phyloP scores from a whole-genome alignment of 92 coral and sea anemone genomes.

The Heliopora coerulea region DNA sequence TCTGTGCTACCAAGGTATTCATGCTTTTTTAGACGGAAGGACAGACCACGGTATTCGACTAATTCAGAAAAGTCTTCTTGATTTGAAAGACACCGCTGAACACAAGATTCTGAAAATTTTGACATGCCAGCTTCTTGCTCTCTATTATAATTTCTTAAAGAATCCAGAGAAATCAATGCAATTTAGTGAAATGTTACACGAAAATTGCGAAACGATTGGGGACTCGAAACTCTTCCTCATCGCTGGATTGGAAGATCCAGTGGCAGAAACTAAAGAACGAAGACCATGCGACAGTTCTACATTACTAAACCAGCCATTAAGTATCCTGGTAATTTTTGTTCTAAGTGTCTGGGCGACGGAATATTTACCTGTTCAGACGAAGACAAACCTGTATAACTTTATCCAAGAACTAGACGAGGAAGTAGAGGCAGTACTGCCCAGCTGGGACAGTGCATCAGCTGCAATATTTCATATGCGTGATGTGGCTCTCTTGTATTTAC shows the following conservation, averaged over 20 bases:
- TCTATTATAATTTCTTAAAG: slow-evolving; percentile 8
- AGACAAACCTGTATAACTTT: background rate
- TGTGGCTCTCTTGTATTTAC: background rate
- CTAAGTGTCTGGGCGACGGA: slow-evolving; percentile 10
- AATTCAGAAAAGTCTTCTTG: background rate
- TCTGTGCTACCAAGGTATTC: slow-evolving; percentile 39
- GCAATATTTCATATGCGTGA: background rate
- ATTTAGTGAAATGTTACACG: background rate
- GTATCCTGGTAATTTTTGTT: background rate
- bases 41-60: background rate
- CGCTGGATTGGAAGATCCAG: background rate
- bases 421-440: background rate
- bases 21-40: background rate
- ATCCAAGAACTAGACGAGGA: background rate
- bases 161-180: background rate
- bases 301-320: slow-evolving; percentile 1
- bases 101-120: slow-evolving; percentile 1
- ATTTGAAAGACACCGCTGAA: background rate
- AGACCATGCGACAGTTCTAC: background rate
- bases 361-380: background rate
- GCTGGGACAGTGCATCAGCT: background rate
- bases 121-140: background rate
- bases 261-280: background rate
- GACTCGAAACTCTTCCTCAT: background rate
- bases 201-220: background rate